Evolutionary conservation across 2,888 invertebrate species (phyloP).

Genomic region (Leptothorax acervorum): DNA sequence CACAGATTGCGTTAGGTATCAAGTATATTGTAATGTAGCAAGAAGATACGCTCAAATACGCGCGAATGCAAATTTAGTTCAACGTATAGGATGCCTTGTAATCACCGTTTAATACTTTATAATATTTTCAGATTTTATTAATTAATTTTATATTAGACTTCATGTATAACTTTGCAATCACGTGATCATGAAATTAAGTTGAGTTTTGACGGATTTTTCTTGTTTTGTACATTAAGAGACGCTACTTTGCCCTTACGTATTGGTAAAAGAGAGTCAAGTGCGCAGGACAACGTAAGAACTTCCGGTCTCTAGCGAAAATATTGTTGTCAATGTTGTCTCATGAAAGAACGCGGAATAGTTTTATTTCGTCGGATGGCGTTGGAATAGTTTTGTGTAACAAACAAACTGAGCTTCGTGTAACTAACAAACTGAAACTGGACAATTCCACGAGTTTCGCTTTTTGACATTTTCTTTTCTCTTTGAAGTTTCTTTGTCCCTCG

Average conservation of each 20-base stretch:
- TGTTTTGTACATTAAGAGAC: not conserved
- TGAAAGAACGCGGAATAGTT: constrained; percentile 12
- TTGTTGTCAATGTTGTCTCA: constrained; percentile 21
- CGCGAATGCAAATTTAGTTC: not conserved
- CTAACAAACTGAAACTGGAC: constrained; percentile 52
- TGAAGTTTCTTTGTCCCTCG: too few species aligned
- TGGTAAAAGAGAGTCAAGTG: constrained; percentile 13
- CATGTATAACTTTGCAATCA: constrained; percentile 2
- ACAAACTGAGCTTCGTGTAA: constrained; percentile 56
- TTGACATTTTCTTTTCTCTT: constrained; percentile 40
- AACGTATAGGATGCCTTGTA: not conserved
- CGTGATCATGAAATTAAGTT: not conserved
- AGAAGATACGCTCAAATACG: too few species aligned
- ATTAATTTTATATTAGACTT: too few species aligned
- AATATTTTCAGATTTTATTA: too few species aligned
- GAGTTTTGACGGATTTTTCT: not conserved
- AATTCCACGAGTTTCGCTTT: constrained; percentile 31
- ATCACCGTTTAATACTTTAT: too few species aligned
- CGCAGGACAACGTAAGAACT: constrained; percentile 13
- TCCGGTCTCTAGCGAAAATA: constrained; percentile 30
- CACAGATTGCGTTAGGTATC: constrained; percentile 6
- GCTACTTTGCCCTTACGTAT: not conserved
- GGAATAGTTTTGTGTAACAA: constrained; percentile 43
- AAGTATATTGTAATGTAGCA: too few species aligned
- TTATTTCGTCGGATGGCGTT: constrained; percentile 34